Evolutionary conservation across 2,113 vertebrate species (phyloP).

Genomic region (Gulo gulo): DNA sequence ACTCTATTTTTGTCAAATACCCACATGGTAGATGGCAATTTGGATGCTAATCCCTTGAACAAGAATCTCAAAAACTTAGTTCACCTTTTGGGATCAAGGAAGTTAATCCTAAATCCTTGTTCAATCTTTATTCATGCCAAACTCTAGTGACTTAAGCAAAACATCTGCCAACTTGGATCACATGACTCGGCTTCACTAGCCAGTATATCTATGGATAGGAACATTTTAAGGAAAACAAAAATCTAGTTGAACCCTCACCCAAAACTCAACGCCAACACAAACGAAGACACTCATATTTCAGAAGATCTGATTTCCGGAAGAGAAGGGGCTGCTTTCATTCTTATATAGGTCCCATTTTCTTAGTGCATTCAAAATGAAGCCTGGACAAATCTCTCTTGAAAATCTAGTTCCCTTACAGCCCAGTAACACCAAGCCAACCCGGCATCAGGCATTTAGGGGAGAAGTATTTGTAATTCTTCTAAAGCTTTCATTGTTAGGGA

Average conservation of each 20-base stretch:
- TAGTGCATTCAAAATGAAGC: neutral
- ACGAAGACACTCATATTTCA: neutral
- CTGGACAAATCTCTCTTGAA: neutral
- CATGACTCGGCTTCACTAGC: neutral
- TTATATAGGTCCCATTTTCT: neutral
- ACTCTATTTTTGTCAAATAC: neutral
- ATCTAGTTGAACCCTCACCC: constrained; percentile 33
- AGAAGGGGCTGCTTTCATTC: neutral
- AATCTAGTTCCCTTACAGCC: neutral
- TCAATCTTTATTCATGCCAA: neutral
- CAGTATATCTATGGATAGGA: constrained; percentile 16
- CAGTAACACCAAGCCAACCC: neutral
- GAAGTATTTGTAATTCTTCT: neutral
- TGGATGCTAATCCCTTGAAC: constrained; percentile 31
- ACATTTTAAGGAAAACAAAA: constrained; percentile 43
- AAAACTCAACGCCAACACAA: constrained; percentile 30
- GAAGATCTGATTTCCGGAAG: constrained; percentile 33
- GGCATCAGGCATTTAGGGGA: neutral
- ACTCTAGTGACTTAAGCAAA: constrained; percentile 30
- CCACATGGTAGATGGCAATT: neutral
- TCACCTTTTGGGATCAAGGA: constrained; percentile 49
- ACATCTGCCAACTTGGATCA: constrained; percentile 29
- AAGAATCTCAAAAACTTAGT: neutral
- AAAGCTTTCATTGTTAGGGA: neutral
- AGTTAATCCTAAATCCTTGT: constrained; percentile 27